These are phyloP conservation scores for Panulirus ornatus DNA, from an alignment of 1,140 invertebrate species.

Conservation along the genomic window DNA sequence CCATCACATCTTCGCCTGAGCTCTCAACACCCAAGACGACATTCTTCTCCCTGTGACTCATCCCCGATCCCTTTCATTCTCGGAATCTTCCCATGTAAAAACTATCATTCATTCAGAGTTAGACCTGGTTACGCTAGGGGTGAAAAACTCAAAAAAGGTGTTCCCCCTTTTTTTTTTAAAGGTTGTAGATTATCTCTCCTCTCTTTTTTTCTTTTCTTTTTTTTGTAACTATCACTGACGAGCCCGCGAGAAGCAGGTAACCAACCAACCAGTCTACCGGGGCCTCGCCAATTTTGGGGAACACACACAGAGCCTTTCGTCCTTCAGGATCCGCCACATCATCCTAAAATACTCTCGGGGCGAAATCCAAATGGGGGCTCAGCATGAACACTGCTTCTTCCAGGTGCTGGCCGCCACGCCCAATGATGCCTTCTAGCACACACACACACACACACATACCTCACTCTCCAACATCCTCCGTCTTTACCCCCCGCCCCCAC, in stretches of 20 bases:
- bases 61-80: slow-evolving; percentile 34
- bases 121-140: not conserved
- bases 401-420: slow-evolving; percentile 38
- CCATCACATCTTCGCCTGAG: not conserved
- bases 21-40: slow-evolving; percentile 7
- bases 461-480: not conserved
- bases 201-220: no score
- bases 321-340: slow-evolving; percentile 9
- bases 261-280: not conserved
- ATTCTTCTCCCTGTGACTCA: slow-evolving; percentile 26
- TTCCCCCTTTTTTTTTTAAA: not conserved
- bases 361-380: slow-evolving; percentile 17
- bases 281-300: not conserved
- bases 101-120: slow-evolving; percentile 12
- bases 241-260: not conserved
- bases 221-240: not conserved
- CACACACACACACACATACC: no score
- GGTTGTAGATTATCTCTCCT: no score
- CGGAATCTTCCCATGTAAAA: not conserved
- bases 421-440: slow-evolving; percentile 41
- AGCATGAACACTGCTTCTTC: slow-evolving; percentile 10
- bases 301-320: not conserved
- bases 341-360: slow-evolving; percentile 9
- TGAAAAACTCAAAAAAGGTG: not conserved
- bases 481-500: not conserved